Evolutionary conservation across 2,113 vertebrate genomes (phyloP), one percentile per base, ranked within the genome.

Genomic region (Charadrius vociferus): DNA sequence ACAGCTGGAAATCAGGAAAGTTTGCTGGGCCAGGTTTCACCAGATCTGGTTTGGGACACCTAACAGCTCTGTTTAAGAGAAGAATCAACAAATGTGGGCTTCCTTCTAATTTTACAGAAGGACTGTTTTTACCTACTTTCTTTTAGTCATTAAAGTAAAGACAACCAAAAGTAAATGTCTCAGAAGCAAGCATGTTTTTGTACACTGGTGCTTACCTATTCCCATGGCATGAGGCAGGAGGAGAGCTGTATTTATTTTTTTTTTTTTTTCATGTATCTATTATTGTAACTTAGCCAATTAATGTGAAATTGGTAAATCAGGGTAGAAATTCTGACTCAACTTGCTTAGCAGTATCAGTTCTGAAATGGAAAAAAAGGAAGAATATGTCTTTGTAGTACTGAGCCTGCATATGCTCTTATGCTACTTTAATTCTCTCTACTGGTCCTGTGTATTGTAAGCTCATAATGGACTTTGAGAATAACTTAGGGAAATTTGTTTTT

Each of bases 341-440:
- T 26, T 71, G 20, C 12, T 71, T 53, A 67, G 20, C 7, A n/a
- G 6, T 61, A 20, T 63, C 21, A 29, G 16, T 66, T 88, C 24
- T 45, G 36, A 53, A 78, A 30, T 3, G 62, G n/a, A 81, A 32
- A 81, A 32, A 45, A 21, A 34, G 16, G 4, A 19, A 65, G 24
- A n/a, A 18, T 14, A 61, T 12, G 7, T 65, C 8, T 70, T 65
- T 71, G 10, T 18, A 41, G 11, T 47, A 52, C 29, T 81, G 21
- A 73, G 13, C 6, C 27, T 36, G n/a, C 1, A 0, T 14, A 30
- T 4, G 61, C 24, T 5, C 6, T 45, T 59, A 26, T 2, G 2
- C 9, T 68, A 30, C 74, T 71, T 63, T 30, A 56, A 66, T 47
- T 81, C 45, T 41, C 9, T 56, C 36, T 23, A 47, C 12, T 8